Conservation (phyloP, 2,797 vertebrate species). For the Vultur gryphus region DNA sequence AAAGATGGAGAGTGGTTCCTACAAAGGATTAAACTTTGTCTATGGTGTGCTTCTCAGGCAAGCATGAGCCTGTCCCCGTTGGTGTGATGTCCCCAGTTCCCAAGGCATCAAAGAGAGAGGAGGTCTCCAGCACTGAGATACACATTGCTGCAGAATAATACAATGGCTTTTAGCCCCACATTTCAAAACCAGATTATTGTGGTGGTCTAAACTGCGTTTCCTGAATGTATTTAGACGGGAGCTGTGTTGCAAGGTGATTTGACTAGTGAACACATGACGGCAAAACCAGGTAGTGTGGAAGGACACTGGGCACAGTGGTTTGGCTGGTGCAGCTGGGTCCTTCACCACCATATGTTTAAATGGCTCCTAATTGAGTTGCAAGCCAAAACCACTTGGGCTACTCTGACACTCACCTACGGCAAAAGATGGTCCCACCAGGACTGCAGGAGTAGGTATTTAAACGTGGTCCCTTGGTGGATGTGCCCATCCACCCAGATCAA, state of each 20-base stretch:
- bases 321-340: background rate
- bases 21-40: background rate
- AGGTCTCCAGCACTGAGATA: background rate
- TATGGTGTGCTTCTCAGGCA: fast-evolving
- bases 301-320: background rate
- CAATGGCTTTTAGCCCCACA: background rate
- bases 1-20: background rate
- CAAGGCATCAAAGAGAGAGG: background rate
- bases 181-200: background rate
- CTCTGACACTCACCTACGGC: background rate
- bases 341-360: fast-evolving
- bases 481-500: background rate
- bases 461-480: background rate
- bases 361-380: background rate
- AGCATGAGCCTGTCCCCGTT: background rate
- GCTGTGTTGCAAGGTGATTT: background rate
- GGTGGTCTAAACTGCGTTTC: background rate
- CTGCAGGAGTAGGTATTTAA: background rate
- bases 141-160: background rate
- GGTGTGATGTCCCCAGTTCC: background rate
- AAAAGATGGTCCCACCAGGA: background rate
- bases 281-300: background rate
- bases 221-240: background rate
- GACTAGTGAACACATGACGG: fast-evolving
- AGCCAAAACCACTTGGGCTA: background rate